Evolutionary conservation across 2,888 invertebrate species (phyloP).

Genomic region (Drosophila borealis): DNA sequence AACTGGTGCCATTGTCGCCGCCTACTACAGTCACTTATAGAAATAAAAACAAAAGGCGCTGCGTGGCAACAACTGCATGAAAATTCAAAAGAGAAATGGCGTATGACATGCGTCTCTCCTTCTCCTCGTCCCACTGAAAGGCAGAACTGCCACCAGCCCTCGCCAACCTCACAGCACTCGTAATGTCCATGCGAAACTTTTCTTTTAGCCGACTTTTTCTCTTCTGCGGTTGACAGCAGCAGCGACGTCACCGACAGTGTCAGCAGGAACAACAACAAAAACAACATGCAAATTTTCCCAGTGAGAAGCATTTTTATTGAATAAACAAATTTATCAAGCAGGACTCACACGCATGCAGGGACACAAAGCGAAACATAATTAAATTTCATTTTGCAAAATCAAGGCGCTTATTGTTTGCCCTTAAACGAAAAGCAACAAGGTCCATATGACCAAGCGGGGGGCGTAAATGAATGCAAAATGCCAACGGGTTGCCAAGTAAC

Average conservation of each 20-base stretch:
- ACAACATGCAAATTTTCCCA: slow-evolving; percentile 56
- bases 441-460: slow-evolving; percentile 2
- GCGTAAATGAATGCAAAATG: slow-evolving; percentile 40
- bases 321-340: slow-evolving; percentile 70
- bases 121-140: slow-evolving; percentile 4
- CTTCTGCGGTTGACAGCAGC: slow-evolving; percentile 66
- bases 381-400: slow-evolving; percentile 74
- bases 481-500: slow-evolving; percentile 57
- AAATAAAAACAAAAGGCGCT: slow-evolving; percentile 52
- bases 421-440: slow-evolving; percentile 46
- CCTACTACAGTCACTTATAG: slow-evolving; percentile 35
- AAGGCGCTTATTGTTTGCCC: slow-evolving; percentile 68
- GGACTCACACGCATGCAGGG: slow-evolving; percentile 27
- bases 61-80: slow-evolving; percentile 44
- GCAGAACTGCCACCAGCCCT: background rate
- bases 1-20: slow-evolving; percentile 30
- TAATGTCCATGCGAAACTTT: slow-evolving; percentile 63
- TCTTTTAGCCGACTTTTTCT: slow-evolving; percentile 55
- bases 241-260: slow-evolving; percentile 3
- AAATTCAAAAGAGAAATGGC: slow-evolving; percentile 57
- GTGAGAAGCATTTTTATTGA: slow-evolving; percentile 62
- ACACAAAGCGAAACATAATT: slow-evolving; percentile 64
- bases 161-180: slow-evolving; percentile 3
- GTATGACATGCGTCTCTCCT: slow-evolving; percentile 60
- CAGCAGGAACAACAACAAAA: slow-evolving; percentile 28